Evolutionary conservation across 2,113 vertebrate species (phyloP).

Genomic region (Ascaphus truei): DNA sequence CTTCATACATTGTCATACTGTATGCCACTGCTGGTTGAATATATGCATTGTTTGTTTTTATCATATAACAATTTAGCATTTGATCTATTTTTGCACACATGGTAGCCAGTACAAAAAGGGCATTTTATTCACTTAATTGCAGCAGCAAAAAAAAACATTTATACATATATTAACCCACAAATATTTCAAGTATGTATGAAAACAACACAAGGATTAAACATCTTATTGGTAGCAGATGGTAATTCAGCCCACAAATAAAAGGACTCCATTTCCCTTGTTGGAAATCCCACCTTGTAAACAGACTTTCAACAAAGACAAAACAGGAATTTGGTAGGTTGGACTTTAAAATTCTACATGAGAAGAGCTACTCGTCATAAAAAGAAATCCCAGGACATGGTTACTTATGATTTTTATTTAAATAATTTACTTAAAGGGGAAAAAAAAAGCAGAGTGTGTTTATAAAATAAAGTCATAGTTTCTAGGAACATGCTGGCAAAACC

Average conservation of each 20-base stretch:
- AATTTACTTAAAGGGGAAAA: neutral
- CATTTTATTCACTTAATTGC: too few relatives aligned
- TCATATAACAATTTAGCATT: too few relatives aligned
- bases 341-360: neutral
- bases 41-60: too few relatives aligned
- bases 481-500: neutral
- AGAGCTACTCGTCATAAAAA: too few relatives aligned
- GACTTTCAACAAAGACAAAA: conserved; percentile 31
- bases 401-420: neutral
- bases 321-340: neutral
- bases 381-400: neutral
- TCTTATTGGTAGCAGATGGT: conserved; percentile 41
- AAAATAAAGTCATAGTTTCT: neutral
- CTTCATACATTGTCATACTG: too few relatives aligned
- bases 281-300: conserved; percentile 12
- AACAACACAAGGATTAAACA: too few relatives aligned
- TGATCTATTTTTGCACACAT: too few relatives aligned
- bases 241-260: conserved; percentile 6
- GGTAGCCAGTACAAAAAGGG: too few relatives aligned
- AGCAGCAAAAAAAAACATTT: conserved; percentile 48
- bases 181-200: too few relatives aligned
- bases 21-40: too few relatives aligned
- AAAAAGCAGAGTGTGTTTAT: neutral
- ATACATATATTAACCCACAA: too few relatives aligned
- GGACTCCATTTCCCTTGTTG: conserved; percentile 12